Evolutionary conservation across 2,797 vertebrate species (phyloP).

Genomic region (Macropus fuliginosus): DNA sequence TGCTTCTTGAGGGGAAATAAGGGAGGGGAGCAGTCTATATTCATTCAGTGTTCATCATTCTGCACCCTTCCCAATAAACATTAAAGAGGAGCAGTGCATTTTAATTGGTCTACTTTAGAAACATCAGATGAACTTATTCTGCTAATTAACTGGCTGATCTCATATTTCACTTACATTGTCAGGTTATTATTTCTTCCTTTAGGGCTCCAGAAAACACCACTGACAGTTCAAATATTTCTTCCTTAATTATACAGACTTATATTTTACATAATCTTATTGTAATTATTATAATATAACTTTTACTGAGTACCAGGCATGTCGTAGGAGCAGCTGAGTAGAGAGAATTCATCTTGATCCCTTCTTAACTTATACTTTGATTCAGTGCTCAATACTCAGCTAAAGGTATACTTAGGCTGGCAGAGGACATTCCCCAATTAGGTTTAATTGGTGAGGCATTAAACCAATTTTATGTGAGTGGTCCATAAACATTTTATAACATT

Average conservation of each 20-base stretch:
- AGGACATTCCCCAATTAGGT: slow-evolving; percentile 61
- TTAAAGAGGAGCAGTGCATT: slow-evolving; percentile 78
- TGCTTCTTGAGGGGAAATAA: slow-evolving; percentile 68
- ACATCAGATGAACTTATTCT: slow-evolving; percentile 77
- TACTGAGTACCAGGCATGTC: slow-evolving; percentile 51
- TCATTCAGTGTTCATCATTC: slow-evolving; percentile 66
- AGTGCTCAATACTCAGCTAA: slow-evolving; percentile 22
- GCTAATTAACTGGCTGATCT: slow-evolving; percentile 82
- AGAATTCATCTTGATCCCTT: slow-evolving; percentile 36
- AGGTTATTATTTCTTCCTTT: slow-evolving; percentile 80
- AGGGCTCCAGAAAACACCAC: slow-evolving; percentile 71
- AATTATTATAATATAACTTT: slow-evolving; percentile 77
- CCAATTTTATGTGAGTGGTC: slow-evolving; percentile 66
- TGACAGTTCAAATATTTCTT: slow-evolving; percentile 79
- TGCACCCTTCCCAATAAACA: slow-evolving; percentile 76
- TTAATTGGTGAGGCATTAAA: slow-evolving; percentile 71
- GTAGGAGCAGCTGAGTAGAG: slow-evolving; percentile 32
- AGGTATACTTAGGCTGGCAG: slow-evolving; percentile 48
- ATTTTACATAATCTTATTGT: slow-evolving; percentile 73
- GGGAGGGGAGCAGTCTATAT: slow-evolving; percentile 59
- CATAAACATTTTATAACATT: slow-evolving; percentile 72
- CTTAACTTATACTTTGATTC: background rate
- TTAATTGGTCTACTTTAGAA: slow-evolving; percentile 78
- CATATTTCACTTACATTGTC: slow-evolving; percentile 79
- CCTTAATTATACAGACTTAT: slow-evolving; percentile 76